Percentiles rank a stretch among this genome's conserved stretches.
These are phyloP conservation scores for Syngnathus rostellatus DNA, from an alignment of 2,797 vertebrate genomes.

Conservation along the genomic window DNA sequence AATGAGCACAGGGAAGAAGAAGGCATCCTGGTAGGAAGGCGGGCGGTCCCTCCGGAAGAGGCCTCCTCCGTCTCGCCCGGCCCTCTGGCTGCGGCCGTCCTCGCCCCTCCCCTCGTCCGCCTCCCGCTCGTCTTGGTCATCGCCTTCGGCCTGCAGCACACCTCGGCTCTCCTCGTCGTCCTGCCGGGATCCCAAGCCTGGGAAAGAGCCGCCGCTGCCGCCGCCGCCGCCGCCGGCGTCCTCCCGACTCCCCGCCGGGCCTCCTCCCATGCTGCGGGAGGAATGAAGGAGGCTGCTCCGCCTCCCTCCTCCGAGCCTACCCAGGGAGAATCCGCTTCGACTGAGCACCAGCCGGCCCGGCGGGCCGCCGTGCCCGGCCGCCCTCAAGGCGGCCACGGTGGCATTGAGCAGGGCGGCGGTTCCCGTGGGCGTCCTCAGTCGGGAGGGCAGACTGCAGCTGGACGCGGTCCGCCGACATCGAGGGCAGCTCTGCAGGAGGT, in stretches of 20 bases:
- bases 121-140: constrained; percentile 58
- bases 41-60: constrained; percentile 64
- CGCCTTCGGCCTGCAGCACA: constrained; percentile 70
- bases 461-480: constrained; percentile 78
- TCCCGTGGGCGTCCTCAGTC: constrained; percentile 68
- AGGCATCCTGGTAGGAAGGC: constrained; percentile 73
- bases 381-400: constrained; percentile 70
- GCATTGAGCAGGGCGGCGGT: constrained; percentile 68
- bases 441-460: constrained; percentile 78
- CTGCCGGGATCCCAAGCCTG: constrained; percentile 68
- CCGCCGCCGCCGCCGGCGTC: constrained; percentile 39
- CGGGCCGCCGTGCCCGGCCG: constrained; percentile 34
- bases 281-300: constrained; percentile 77
- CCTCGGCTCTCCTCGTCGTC: constrained; percentile 76
- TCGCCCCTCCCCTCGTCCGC: constrained; percentile 36
- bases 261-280: constrained; percentile 80
- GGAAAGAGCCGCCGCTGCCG: constrained; percentile 53
- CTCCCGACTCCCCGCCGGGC: constrained; percentile 65
- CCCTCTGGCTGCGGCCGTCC: constrained; percentile 42
- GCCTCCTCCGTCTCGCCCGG: constrained; percentile 45
- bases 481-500: constrained; percentile 81
- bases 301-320: constrained; percentile 65
- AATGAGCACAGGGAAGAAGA: constrained; percentile 76
- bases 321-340: constrained; percentile 82
- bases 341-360: constrained; percentile 78